phyloP scores from a whole-genome alignment of 2,113 vertebrate species.

The Oryzias celebensis region DNA sequence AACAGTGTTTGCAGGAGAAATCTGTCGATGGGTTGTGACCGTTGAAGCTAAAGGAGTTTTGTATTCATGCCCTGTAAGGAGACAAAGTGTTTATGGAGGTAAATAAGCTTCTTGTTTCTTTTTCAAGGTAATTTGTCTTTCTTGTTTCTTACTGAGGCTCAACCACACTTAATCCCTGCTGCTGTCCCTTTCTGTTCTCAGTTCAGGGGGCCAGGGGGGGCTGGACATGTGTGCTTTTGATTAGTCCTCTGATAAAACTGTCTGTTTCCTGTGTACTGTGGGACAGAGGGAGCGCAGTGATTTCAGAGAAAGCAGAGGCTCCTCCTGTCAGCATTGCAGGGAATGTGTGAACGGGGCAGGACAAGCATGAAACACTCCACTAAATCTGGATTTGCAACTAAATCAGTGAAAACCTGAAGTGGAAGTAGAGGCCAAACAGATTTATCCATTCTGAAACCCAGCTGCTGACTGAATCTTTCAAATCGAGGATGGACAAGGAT shows the following conservation, averaged over 20 bases:
- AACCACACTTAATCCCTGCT: conserved; percentile 25
- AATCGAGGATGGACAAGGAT: conserved; percentile 61
- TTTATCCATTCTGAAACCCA: conserved; percentile 19
- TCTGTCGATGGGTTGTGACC: too few species aligned
- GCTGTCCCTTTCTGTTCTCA: conserved; percentile 5
- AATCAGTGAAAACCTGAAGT: neutral
- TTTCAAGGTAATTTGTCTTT: neutral
- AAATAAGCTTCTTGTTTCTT: neutral
- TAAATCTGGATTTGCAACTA: neutral
- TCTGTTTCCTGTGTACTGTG: conserved; percentile 37
- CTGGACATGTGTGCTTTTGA: conserved; percentile 39
- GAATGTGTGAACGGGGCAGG: conserved; percentile 30
- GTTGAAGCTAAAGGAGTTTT: too few species aligned
- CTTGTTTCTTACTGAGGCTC: conserved; percentile 26
- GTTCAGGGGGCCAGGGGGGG: conserved; percentile 16
- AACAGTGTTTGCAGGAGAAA: neutral
- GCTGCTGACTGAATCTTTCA: conserved; percentile 4
- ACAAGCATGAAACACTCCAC: conserved; percentile 13
- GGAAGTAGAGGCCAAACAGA: conserved; percentile 20
- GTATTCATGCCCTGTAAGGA: too few species aligned
- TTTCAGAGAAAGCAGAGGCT: conserved; percentile 39
- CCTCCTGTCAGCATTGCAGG: conserved; percentile 43
- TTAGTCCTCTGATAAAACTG: conserved; percentile 35
- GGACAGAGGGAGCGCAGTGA: conserved; percentile 20
- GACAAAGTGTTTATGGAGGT: conserved; percentile 25